Conservation (phyloP, 2,888 invertebrate genomes). For the Molanna angustata region DNA sequence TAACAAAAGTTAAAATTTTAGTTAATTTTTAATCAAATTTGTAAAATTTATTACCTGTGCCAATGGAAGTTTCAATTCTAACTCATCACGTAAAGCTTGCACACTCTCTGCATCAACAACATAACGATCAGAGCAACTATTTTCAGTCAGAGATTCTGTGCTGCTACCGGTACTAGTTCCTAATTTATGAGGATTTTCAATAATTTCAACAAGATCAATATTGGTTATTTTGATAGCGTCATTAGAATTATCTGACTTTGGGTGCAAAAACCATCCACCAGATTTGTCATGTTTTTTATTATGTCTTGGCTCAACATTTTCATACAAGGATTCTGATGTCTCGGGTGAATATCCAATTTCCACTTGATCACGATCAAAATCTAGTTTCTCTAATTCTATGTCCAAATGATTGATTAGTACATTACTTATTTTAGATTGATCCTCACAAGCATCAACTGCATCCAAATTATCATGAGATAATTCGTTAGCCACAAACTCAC, state of each 20-base stretch:
- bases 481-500: conserved; percentile 2
- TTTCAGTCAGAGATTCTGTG: conserved; percentile 47
- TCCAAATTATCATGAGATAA: conserved; percentile 6
- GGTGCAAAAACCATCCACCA: conserved; percentile 47
- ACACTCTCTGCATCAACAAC: conserved; percentile 69
- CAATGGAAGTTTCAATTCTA: conserved; percentile 66
- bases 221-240: conserved; percentile 2
- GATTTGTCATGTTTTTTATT: conserved; percentile 21
- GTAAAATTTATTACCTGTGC: too few species aligned
- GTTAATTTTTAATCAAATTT: too few species aligned
- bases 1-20: too few species aligned
- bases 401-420: conserved; percentile 19
- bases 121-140: conserved; percentile 56
- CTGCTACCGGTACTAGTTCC: conserved; percentile 11
- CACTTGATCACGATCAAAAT: conserved; percentile 8
- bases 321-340: conserved; percentile 17
- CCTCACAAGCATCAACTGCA: neutral
- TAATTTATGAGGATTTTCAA: conserved; percentile 2
- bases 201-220: neutral
- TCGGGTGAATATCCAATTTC: conserved; percentile 17
- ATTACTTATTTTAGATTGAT: conserved; percentile 2
- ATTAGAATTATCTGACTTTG: conserved; percentile 36
- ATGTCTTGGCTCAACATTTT: conserved; percentile 13
- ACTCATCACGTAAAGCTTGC: conserved; percentile 66
- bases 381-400: conserved; percentile 16